phyloP scores from a whole-genome alignment of 2,797 vertebrate genomes.

The Chelidonichthys spinosus region DNA sequence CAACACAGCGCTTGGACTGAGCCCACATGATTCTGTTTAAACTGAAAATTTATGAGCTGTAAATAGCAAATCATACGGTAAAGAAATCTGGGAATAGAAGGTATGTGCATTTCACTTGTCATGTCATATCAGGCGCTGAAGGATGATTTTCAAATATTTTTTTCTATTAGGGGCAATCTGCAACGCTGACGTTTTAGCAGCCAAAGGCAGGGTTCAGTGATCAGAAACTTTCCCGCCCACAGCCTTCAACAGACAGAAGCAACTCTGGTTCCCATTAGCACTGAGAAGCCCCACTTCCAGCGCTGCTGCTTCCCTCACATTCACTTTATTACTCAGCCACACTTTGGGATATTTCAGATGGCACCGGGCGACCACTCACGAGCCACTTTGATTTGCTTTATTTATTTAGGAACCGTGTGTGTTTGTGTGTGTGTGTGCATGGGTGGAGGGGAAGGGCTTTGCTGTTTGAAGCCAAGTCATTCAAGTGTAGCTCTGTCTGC shows the following conservation, averaged over 20 bases:
- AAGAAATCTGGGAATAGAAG: slow-evolving; percentile 61
- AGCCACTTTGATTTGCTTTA: slow-evolving; percentile 83
- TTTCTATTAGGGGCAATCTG: slow-evolving; percentile 43
- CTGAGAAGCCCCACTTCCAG: slow-evolving; percentile 77
- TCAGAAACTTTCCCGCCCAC: slow-evolving; percentile 70
- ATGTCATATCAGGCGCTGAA: slow-evolving; percentile 60
- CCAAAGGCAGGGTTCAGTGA: slow-evolving; percentile 61
- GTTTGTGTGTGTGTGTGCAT: slow-evolving; percentile 18
- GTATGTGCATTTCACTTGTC: slow-evolving; percentile 65
- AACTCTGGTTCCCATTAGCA: slow-evolving; percentile 86
- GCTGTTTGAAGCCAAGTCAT: slow-evolving; percentile 73
- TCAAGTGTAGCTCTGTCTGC: slow-evolving; percentile 76
- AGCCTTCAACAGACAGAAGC: slow-evolving; percentile 82
- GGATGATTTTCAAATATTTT: slow-evolving; percentile 49
- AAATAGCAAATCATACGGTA: slow-evolving; percentile 72
- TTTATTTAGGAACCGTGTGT: slow-evolving; percentile 76
- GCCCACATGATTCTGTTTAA: slow-evolving; percentile 60
- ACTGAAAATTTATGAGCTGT: slow-evolving; percentile 63
- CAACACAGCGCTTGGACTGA: slow-evolving; percentile 32
- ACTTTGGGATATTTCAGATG: slow-evolving; percentile 84
- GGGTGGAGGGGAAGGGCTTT: slow-evolving; percentile 38
- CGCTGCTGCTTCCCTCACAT: slow-evolving; percentile 79
- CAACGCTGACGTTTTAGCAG: slow-evolving; percentile 59
- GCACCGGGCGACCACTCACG: slow-evolving; percentile 78
- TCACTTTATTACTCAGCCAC: slow-evolving; percentile 86